Evolutionary conservation across 1,140 invertebrate genomes (phyloP).

Genomic region (Phymastichus coffea): DNA sequence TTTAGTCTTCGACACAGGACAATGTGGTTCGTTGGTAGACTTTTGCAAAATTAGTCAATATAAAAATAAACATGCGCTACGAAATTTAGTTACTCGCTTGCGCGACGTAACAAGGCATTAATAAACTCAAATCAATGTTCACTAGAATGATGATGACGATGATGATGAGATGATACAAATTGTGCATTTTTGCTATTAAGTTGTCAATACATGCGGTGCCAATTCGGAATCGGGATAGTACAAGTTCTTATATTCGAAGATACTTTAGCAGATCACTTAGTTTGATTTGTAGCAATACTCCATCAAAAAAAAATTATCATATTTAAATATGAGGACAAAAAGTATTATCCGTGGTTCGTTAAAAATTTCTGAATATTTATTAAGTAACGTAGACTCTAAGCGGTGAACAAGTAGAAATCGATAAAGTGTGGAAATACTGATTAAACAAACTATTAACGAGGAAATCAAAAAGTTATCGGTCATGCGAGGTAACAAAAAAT

Average conservation of each 20-base stretch:
- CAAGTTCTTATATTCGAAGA: too few relatives aligned
- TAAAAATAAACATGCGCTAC: not conserved
- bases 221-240: too few relatives aligned
- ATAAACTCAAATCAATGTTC: too few relatives aligned
- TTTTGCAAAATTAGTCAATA: constrained; percentile 18
- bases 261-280: too few relatives aligned
- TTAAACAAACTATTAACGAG: not conserved
- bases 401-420: not conserved
- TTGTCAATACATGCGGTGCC: too few relatives aligned
- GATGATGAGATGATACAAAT: too few relatives aligned
- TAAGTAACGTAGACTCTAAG: constrained; percentile 8
- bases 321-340: constrained; percentile 5
- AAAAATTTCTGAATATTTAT: constrained; percentile 19
- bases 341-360: constrained; percentile 22
- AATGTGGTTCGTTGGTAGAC: constrained; percentile 8
- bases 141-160: too few relatives aligned
- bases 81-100: constrained; percentile 9
- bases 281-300: constrained; percentile 6
- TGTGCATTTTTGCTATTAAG: too few relatives aligned
- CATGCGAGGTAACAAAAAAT: not conserved
- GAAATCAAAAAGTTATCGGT: constrained; percentile 9
- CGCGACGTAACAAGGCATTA: too few relatives aligned
- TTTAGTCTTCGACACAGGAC: not conserved
- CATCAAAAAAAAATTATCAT: constrained; percentile 24
- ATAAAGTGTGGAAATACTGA: constrained; percentile 15